Base-by-base conservation (phyloP, 2,797 vertebrate species). In the Taeniopygia guttata region DNA sequence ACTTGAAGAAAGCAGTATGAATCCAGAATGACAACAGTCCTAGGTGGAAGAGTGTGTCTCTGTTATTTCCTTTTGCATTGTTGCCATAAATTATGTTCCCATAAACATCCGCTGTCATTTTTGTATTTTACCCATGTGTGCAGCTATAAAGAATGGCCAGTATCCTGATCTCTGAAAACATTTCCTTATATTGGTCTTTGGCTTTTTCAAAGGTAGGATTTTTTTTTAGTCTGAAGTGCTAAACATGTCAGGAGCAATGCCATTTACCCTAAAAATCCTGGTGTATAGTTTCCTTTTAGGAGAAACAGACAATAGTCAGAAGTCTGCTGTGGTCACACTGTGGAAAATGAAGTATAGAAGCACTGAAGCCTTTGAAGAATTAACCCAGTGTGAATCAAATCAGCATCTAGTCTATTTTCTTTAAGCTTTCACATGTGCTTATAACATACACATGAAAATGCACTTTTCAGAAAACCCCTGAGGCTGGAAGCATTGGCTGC, bases 91-190 rank as follows among this genome's bases (percentile, higher is more conserved):
- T 81, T 77, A 59, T 76, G 55, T 76, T 88, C 64, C 63, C 18
- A 10, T 93, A 96, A 93, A 91, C 43, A 95, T 90, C 69, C 58
- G 4, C 13, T 78, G 56, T 20, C 32, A 32, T 90, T 75, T 96
- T 94, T 94, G 20, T 89, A 42, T 95, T 81, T 95, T 89, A 69
- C 42, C 69, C 52, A 4, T 87, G 49, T 80, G 76, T 93, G 96
- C 89, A 68, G 78, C 34, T 59, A 46, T 90, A 78, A 94, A 93
- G 69, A 96, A 77, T 70, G 32, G 5, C 51, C 54, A 60, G 55
- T 67, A 93, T 95, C 75, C 62, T 95, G 84, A 70, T 83, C 67
- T 89, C 69, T 96, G 84, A 91, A 97, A 95, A 87, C 72, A 91
- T 30, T 88, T 94, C 46, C 38, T 91, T 69, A 26, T 85, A 82